A percentile compares a stretch with the other conserved stretches of the same genome.
phyloP scores from a whole-genome alignment of 2,888 invertebrate species.

The Thumatha senex region DNA sequence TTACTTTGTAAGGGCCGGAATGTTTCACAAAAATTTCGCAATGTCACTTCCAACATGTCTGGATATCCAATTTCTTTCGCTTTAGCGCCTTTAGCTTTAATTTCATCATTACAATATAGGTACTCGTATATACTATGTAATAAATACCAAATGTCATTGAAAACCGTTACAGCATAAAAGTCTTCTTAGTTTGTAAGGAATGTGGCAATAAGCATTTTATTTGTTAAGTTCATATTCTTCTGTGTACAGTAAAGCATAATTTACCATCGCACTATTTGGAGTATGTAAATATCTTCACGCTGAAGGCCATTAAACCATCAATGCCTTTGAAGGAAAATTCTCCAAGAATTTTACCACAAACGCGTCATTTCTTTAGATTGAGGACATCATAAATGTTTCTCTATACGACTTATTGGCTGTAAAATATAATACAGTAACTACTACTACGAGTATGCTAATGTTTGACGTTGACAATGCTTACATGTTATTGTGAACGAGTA shows the following conservation, averaged over 20 bases:
- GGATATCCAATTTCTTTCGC: conserved; percentile 37
- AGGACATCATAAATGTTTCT: conserved; percentile 6
- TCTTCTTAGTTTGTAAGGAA: conserved; percentile 14
- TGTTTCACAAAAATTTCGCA: conserved; percentile 44
- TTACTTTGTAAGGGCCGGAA: conserved; percentile 42
- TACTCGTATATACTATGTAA: conserved; percentile 6
- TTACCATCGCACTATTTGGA: conserved; percentile 17
- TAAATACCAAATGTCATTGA: conserved; percentile 15
- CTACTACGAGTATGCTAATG: conserved; percentile 7
- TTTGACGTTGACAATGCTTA: neutral
- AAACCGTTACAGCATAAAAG: conserved; percentile 7
- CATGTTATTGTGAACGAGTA: neutral
- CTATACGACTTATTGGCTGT: conserved; percentile 2
- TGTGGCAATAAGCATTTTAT: conserved; percentile 14
- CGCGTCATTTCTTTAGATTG: conserved; percentile 9
- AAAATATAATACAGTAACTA: conserved; percentile 6
- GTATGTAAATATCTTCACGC: conserved; percentile 18
- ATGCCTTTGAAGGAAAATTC: conserved; percentile 22
- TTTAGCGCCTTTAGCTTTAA: conserved; percentile 13
- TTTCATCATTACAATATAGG: neutral
- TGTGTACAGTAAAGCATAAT: conserved; percentile 14
- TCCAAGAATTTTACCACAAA: conserved; percentile 13
- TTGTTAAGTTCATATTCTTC: conserved; percentile 11
- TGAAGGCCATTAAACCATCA: too few relatives aligned
- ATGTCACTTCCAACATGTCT: conserved; percentile 39